Evolutionary conservation across 2,888 invertebrate genomes (phyloP).

Genomic region (Stenodema calcarata): DNA sequence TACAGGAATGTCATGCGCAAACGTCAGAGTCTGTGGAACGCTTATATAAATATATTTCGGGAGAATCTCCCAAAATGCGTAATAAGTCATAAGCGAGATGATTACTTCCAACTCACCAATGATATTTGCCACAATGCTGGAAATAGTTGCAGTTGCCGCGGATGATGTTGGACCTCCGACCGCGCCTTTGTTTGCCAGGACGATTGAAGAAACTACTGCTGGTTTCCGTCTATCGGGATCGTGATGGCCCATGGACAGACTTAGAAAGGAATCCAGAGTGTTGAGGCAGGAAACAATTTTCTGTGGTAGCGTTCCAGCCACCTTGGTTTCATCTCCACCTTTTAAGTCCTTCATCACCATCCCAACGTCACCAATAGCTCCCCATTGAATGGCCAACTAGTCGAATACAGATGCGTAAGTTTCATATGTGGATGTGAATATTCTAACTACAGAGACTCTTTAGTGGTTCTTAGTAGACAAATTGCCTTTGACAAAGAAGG

Average conservation of each 20-base stretch:
- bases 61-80: too few relatives aligned
- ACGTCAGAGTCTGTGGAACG: too few relatives aligned
- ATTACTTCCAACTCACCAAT: not conserved
- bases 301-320: slow-evolving; percentile 96
- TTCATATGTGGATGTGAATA: not conserved
- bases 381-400: slow-evolving; percentile 92
- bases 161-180: slow-evolving; percentile 57
- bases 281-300: slow-evolving; percentile 90
- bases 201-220: slow-evolving; percentile 72
- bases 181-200: slow-evolving; percentile 78
- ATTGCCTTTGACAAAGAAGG: too few relatives aligned
- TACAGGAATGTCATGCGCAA: too few relatives aligned
- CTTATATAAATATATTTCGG: too few relatives aligned
- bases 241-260: not conserved
- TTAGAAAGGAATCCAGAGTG: slow-evolving; percentile 80
- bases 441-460: too few relatives aligned
- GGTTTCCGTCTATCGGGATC: not conserved
- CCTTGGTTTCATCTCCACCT: slow-evolving; percentile 85
- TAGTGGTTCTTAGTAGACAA: not conserved
- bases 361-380: slow-evolving; percentile 97
- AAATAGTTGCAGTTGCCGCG: not conserved
- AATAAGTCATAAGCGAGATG: too few relatives aligned
- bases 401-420: slow-evolving; percentile 27
- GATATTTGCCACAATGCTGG: not conserved
- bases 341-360: slow-evolving; percentile 89